These are phyloP conservation scores for Xanthorhoe spadicearia DNA, from an alignment of 2,888 invertebrate genomes.

Conservation along the genomic window DNA sequence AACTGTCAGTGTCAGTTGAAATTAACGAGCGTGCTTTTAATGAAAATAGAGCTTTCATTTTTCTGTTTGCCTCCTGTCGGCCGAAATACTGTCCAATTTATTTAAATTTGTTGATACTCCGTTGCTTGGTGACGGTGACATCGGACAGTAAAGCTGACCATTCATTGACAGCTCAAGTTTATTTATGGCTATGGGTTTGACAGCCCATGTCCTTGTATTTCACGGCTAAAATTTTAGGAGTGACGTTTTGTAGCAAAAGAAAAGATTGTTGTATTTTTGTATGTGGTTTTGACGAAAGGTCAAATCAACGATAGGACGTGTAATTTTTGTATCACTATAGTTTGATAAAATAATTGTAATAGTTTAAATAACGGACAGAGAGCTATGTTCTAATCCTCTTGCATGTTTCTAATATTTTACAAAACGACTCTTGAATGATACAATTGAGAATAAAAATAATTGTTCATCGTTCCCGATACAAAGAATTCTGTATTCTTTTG, in stretches of 20 bases:
- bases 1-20: slow-evolving; percentile 34
- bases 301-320: no score
- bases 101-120: slow-evolving; percentile 51
- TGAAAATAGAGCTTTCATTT: slow-evolving; percentile 45
- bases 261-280: background rate
- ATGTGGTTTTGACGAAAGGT: background rate
- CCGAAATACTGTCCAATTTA: slow-evolving; percentile 48
- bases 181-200: slow-evolving; percentile 50
- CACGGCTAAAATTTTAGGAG: background rate
- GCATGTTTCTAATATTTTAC: no score
- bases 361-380: no score
- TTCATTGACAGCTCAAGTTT: slow-evolving; percentile 53
- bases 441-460: no score
- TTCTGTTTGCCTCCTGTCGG: slow-evolving; percentile 38
- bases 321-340: no score
- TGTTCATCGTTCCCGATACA: no score
- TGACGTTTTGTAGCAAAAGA: background rate
- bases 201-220: slow-evolving; percentile 30
- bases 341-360: no score
- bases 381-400: no score
- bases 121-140: slow-evolving; percentile 55
- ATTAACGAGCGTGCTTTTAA: slow-evolving; percentile 40
- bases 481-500: no score
- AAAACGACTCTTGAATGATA: no score
- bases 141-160: slow-evolving; percentile 45